A percentile compares a stretch with the other conserved stretches of the same genome.
Evolutionary conservation across 2,888 invertebrate species (phyloP).

Genomic region (Lymantria monacha): DNA sequence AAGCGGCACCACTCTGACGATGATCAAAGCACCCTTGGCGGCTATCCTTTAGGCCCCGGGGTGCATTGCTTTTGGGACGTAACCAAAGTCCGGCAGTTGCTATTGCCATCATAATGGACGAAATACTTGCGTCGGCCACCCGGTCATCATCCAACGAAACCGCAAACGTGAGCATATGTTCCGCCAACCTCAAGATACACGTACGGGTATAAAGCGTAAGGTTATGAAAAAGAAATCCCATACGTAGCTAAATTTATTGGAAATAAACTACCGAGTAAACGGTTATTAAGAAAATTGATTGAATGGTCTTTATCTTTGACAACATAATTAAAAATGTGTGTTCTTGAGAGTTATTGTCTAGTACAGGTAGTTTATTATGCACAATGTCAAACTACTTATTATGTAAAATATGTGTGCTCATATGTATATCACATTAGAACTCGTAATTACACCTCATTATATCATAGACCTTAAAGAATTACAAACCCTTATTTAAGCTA

Average conservation of each 20-base stretch:
- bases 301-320: background rate
- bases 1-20: too few species aligned
- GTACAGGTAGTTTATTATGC: slow-evolving; percentile 7
- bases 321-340: slow-evolving; percentile 2
- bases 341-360: slow-evolving; percentile 11
- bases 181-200: too few species aligned
- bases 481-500: slow-evolving; percentile 22
- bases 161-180: too few species aligned
- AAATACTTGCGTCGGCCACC: too few species aligned
- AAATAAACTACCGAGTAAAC: background rate
- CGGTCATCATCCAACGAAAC: too few species aligned
- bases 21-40: too few species aligned
- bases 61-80: too few species aligned
- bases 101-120: too few species aligned
- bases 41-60: too few species aligned
- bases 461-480: slow-evolving; percentile 38
- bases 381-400: slow-evolving; percentile 32
- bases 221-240: too few species aligned
- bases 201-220: background rate
- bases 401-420: slow-evolving; percentile 40
- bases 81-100: too few species aligned
- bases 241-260: background rate
- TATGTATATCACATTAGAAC: slow-evolving; percentile 23
- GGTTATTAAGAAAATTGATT: slow-evolving; percentile 2
- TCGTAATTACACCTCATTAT: slow-evolving; percentile 37